phyloP scores from a whole-genome alignment of 2,888 invertebrate genomes.

The Frankliniella fusca region DNA sequence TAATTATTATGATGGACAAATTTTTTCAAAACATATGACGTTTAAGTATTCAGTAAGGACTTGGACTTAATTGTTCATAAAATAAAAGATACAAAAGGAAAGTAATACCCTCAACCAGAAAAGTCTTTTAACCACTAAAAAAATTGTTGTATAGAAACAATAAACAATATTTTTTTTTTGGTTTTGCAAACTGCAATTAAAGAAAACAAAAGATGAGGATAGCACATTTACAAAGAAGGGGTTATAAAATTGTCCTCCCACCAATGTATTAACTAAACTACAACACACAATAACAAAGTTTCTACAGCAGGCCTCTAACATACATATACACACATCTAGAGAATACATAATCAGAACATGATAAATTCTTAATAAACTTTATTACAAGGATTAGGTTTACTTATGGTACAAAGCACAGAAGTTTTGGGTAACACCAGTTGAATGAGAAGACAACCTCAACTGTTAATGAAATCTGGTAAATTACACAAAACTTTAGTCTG shows the following conservation, averaged over 20 bases:
- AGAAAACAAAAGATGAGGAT: neutral
- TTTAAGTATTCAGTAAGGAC: no score
- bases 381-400: neutral
- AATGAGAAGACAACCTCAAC: neutral
- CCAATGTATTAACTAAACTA: neutral
- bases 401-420: neutral
- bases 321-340: slow-evolving; percentile 10
- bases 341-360: neutral
- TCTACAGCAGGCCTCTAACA: neutral
- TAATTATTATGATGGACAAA: no score
- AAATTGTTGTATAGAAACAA: neutral
- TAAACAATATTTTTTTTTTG: neutral
- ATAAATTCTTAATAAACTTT: neutral
- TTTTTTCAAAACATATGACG: no score
- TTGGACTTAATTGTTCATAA: neutral
- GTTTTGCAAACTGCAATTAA: neutral
- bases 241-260: neutral
- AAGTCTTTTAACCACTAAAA: slow-evolving; percentile 8
- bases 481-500: no score
- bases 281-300: slow-evolving; percentile 8
- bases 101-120: slow-evolving; percentile 14
- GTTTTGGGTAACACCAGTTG: neutral
- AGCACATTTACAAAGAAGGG: slow-evolving; percentile 3
- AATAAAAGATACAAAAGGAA: neutral
- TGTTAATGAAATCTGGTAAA: slow-evolving; percentile 21